Conservation (phyloP, 2,113 vertebrate genomes). For the Amblyornis subalaris region DNA sequence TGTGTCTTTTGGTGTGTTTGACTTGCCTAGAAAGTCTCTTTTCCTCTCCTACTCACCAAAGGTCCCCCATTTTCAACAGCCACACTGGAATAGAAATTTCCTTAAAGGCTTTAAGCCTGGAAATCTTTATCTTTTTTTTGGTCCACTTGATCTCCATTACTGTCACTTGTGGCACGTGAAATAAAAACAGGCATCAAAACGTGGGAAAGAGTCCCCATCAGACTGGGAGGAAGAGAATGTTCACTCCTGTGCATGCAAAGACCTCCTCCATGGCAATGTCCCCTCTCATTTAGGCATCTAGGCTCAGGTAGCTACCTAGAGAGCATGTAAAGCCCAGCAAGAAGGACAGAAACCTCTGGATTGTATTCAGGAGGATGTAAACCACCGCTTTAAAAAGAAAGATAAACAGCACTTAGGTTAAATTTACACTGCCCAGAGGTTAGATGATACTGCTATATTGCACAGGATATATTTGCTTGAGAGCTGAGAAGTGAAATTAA, state of each 20-base stretch:
- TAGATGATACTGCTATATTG: neutral
- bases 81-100: accelerated
- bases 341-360: neutral
- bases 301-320: neutral
- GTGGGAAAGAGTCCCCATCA: neutral
- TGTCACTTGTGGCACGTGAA: neutral
- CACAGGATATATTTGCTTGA: neutral
- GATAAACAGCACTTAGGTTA: neutral
- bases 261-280: neutral
- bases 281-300: neutral
- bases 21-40: neutral
- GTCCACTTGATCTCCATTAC: neutral
- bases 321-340: neutral
- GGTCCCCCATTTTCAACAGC: neutral
- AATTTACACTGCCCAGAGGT: neutral
- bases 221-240: neutral
- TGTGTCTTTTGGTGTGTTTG: neutral
- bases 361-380: neutral
- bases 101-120: neutral
- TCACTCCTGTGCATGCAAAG: neutral
- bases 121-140: neutral
- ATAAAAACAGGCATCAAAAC: neutral
- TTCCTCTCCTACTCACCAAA: neutral
- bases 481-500: neutral
- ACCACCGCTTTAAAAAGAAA: neutral